Base-by-base conservation (phyloP, 2,888 invertebrate genomes). In the Lumbricus terrestris region DNA sequence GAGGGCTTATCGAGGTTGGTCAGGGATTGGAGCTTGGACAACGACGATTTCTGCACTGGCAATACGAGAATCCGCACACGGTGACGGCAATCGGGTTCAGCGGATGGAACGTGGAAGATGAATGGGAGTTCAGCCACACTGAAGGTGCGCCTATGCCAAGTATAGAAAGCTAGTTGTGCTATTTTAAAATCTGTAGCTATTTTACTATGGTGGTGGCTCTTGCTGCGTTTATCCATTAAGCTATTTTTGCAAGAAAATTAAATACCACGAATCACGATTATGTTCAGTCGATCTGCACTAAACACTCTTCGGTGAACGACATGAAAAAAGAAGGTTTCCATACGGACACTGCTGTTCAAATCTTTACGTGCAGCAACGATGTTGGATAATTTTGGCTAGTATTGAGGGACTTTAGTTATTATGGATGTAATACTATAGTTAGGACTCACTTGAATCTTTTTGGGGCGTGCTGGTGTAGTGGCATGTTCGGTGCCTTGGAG, bases 71-170 rank as follows among this genome's bases (percentile, higher is more conserved):
- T 47, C 90, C 90, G 15, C 40, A 83, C 33, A 29, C 6, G 23
- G 90, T 90, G 29, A 8, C 34, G n/a, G 85, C 90, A 33, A 83
- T 90, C n/a, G 90, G 90, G 20, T 40, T 90, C 37, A 34, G 54
- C 69, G 54, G 89, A 54, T 89, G 11, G 89, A 15, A 89, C 89
- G 33, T 33, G n/a, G 89, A 89, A 20, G 29, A 47, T 29, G 54
- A 42, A 42, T 89, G 89, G 89, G 89, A 89, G 37, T 54, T 89
- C 33, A 89, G 34, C 33, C 89, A 89, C 34, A 37, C 34, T 15
- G 89, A 89, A 89, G 69, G 89, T 89, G 37, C 20, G 89, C 47
- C 23, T 1, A 47, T 1, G 47, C 47, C 20, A 20, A 47, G 6
- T 23, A 47, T 47, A 47, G 47, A 20, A 47, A 18, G 47, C 23